Evolutionary conservation across 2,113 vertebrate genomes (phyloP).

Genomic region (Amazona vittata): DNA sequence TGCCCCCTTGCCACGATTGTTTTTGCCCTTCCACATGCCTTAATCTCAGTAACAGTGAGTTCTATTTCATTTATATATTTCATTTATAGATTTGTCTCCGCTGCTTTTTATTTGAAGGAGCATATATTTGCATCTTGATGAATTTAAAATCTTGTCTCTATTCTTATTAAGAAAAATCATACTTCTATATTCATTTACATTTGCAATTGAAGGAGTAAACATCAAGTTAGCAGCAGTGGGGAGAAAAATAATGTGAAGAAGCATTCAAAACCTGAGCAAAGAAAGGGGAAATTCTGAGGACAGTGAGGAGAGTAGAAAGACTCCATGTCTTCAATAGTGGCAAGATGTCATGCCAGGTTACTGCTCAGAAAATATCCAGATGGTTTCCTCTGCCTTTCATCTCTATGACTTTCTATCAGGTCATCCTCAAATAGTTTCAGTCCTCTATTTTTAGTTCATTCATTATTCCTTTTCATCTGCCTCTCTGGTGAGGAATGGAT

Average conservation of each 20-base stretch:
- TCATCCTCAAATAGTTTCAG: conserved; percentile 54
- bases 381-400: conserved; percentile 19
- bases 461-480: conserved; percentile 51
- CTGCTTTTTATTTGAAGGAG: neutral
- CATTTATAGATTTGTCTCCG: neutral
- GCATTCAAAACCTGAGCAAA: neutral
- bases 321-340: neutral
- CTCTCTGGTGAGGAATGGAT: neutral
- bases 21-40: neutral
- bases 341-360: conserved; percentile 21
- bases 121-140: neutral
- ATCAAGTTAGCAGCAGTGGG: neutral
- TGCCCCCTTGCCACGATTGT: neutral
- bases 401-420: conserved; percentile 43
- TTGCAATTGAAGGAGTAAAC: neutral
- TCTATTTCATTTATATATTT: neutral
- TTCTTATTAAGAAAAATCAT: neutral
- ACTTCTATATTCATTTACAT: neutral
- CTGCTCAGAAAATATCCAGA: conserved; percentile 50
- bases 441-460: conserved; percentile 64
- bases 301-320: neutral
- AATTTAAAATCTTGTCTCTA: neutral
- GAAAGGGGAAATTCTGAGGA: neutral
- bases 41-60: neutral
- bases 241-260: neutral